These are phyloP conservation scores for Meda fulgida DNA, from an alignment of 2,797 vertebrate species.

Conservation along the genomic window DNA sequence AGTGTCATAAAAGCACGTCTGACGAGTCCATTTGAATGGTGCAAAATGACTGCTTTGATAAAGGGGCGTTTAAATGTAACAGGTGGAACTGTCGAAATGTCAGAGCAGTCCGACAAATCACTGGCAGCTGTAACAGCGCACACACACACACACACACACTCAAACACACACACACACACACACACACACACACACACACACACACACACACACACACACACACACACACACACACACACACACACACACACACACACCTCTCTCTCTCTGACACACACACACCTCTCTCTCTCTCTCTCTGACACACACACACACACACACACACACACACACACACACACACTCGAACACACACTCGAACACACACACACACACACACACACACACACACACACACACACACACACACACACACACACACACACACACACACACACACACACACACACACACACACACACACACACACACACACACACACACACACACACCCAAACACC, in stretches of 20 bases:
- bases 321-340: too few species aligned
- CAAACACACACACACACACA: background rate
- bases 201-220: background rate
- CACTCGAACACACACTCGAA: too few species aligned
- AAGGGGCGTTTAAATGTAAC: conserved; percentile 27
- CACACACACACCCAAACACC: background rate
- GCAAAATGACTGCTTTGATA: background rate
- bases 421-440: background rate
- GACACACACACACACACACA: too few species aligned
- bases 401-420: too few species aligned
- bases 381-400: background rate
- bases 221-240: background rate
- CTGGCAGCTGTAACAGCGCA: conserved; percentile 52
- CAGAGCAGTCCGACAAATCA: conserved; percentile 50
- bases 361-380: background rate
- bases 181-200: background rate
- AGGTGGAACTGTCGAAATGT: conserved; percentile 39
- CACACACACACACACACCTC: background rate
- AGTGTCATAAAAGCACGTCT: background rate
- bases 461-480: background rate
- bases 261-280: too few species aligned
- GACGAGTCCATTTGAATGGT: background rate
- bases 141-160: background rate
- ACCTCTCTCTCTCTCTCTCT: too few species aligned
- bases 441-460: background rate